Evolutionary conservation across 1,140 invertebrate genomes (phyloP).

Genomic region (Sminthurinus signatus): DNA sequence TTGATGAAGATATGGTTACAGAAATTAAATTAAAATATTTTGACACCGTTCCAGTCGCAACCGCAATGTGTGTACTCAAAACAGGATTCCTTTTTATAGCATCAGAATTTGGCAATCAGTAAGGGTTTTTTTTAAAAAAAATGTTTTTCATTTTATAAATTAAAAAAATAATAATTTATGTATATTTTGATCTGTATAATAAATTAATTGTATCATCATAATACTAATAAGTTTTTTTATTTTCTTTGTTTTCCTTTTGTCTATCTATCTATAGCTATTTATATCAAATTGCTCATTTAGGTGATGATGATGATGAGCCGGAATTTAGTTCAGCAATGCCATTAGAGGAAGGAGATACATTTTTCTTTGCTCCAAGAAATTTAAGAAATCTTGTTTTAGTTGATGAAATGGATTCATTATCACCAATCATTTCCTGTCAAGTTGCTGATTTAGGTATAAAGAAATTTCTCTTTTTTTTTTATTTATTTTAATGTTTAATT

Average conservation of each 20-base stretch:
- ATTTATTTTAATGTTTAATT: too few relatives aligned
- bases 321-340: slow-evolving; percentile 99
- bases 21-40: slow-evolving; percentile 99
- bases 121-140: slow-evolving; percentile 53
- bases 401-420: slow-evolving; percentile 95
- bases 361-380: slow-evolving; percentile 93
- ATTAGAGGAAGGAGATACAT: slow-evolving; percentile 96
- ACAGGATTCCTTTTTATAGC: slow-evolving; percentile 98
- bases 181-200: too few relatives aligned
- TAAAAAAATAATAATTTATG: too few relatives aligned
- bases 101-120: slow-evolving; percentile 99
- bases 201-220: too few relatives aligned
- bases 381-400: slow-evolving; percentile 94
- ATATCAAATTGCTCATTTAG: slow-evolving; percentile 98
- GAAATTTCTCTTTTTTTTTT: slow-evolving; percentile 6
- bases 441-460: slow-evolving; percentile 55
- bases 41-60: slow-evolving; percentile 95
- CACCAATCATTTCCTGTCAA: slow-evolving; percentile 83
- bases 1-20: slow-evolving; percentile 95
- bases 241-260: too few relatives aligned
- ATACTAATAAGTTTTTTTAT: too few relatives aligned
- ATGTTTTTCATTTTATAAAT: neutral
- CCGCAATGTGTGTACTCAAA: slow-evolving; percentile 94
- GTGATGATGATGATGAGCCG: slow-evolving; percentile 98
- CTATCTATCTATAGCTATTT: slow-evolving; percentile 85